Base-by-base conservation (phyloP, 2,888 invertebrate genomes). In the Antheraea assamensis region DNA sequence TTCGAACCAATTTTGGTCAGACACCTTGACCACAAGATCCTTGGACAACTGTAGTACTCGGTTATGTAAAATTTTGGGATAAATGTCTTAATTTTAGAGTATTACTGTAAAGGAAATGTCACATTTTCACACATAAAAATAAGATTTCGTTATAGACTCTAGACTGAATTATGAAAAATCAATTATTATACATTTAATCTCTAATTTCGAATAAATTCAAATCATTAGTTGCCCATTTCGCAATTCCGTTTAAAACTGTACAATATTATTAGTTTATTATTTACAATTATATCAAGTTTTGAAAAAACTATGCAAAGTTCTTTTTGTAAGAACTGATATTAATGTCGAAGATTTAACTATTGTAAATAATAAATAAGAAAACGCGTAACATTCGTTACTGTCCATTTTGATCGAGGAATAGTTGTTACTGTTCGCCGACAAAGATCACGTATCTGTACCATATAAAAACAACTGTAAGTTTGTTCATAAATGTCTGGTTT, bases 311-410 rank as follows among this genome's bases (percentile, higher is more conserved):
- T 49, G 1, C 5, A 19, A 49, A 49, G 17, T 49, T 15, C 3
- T 17, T 13, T 17, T 13, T n/a, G n/a, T 3, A 49, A 49, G 3
- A 4, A 19, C 21, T 21, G 52, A 52, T 52, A 1, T 19, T 13
- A 42, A 42, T 13, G 42, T 42, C 13, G 13, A 42, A 42, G 42
- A 7, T 42, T 42, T 42, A 42, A 21, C 19, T 58, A 24, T 13
- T 10, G 24, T 24, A 64, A 64, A 64, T 64, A 64, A 58, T 15
- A 30, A 87, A 86, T 87, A 85, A 84, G 78, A 81, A 81, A 84
- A 82, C 81, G 83, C 82, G 80, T 83, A 85, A 81, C 80, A 83
- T 82, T 82, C 82, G 76, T 82, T 79, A 79, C 76, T 83, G 79
- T 80, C 78, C 80, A 78, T 79, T 78, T 78, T 77, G 78, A 83